Percentiles rank a stretch among this genome's conserved stretches.
phyloP scores from a whole-genome alignment of 2,888 invertebrate species.

The Norana najaformis region DNA sequence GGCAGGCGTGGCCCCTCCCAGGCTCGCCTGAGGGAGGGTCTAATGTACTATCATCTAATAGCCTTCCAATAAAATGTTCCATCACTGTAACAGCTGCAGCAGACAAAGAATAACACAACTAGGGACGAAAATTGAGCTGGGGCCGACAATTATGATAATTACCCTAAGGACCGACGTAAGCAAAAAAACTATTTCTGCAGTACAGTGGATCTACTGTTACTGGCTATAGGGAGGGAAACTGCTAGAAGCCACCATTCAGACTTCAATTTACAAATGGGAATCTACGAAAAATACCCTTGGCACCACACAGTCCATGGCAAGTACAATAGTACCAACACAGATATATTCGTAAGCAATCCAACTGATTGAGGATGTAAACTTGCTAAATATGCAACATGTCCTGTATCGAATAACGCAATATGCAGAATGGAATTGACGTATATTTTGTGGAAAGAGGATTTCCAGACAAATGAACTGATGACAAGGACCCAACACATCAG shows the following conservation, averaged over 20 bases:
- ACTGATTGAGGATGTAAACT: background rate
- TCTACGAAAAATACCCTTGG: background rate
- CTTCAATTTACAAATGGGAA: background rate
- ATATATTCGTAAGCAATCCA: no score
- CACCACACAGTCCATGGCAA: no score
- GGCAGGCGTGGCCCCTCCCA: background rate
- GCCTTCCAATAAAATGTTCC: background rate
- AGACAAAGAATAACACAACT: slow-evolving; percentile 13
- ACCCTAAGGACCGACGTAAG: background rate
- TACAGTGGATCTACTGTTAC: background rate
- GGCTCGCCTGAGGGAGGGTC: background rate
- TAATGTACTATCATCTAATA: background rate
- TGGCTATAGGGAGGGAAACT: background rate
- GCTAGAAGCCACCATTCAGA: background rate
- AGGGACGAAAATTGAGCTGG: background rate
- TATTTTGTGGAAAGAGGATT: background rate
- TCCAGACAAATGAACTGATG: background rate
- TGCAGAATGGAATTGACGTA: background rate
- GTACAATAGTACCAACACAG: no score
- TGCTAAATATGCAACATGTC: background rate
- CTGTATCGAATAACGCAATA: background rate
- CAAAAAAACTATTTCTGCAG: background rate
- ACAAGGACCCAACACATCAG: background rate
- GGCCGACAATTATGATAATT: background rate
- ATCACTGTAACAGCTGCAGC: background rate